Evolutionary conservation across 2,888 invertebrate species (phyloP), one percentile per base, ranked within the genome.

Genomic region (Orthosia incerta): DNA sequence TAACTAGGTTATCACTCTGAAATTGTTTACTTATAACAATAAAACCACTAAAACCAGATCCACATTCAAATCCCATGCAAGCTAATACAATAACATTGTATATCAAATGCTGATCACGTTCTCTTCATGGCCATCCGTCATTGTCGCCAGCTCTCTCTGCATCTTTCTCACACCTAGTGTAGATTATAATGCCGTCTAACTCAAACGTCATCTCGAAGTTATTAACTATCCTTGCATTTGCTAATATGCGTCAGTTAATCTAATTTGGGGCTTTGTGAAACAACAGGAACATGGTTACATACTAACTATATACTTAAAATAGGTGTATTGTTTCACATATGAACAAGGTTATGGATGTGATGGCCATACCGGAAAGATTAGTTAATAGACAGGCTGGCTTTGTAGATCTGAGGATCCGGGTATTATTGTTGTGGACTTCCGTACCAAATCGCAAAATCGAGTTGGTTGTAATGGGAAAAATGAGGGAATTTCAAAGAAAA

Each of bases 71-170:
- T 57, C 15, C n/a, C 16, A 11, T 16, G 15, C 13, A 26, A 63
- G 57, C 31, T 53, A n/a, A 51, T 74, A 45, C 55, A 53, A 59
- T 59, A 23, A 23, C 20, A 39, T 39, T 20, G 26, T 61, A 61
- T 26, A 74, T 26, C 45, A 50, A 76, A 66, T 51, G 5, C 48
- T 31, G 50, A 68, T 50, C 48, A 76, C 60, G 50, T 56, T 56
- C 26, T 15, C 45, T 66, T 20, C 23, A 20, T 4, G 23, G 13
- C 39, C 23, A 66, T 75, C 39, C 20, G 4, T 74, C 60, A 66
- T 66, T 74, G 67, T 74, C 74, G 18, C 53, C 66, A 65, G 23
- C 12, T 15, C 18, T 51, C 53, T 23, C 3, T 23, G 20, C 11
- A 1, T 51, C 50, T 50, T 31, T 2, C n/a, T 68, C 50, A 11